Percentiles rank a stretch among this genome's conserved stretches.
These are phyloP conservation scores for Petromus typicus DNA, from an alignment of 2,113 vertebrate genomes.

Conservation along the genomic window DNA sequence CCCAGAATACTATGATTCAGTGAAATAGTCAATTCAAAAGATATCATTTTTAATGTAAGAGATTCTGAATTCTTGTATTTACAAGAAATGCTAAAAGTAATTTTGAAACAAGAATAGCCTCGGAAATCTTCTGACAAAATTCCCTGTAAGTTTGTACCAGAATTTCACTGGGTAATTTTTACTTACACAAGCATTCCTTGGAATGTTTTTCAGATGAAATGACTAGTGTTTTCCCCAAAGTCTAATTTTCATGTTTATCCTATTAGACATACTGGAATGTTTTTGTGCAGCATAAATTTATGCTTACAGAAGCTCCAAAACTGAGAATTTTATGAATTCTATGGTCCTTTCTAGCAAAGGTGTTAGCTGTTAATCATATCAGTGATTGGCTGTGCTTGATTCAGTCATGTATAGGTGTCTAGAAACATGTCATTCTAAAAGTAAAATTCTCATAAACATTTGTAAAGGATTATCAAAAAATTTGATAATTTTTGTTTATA, in stretches of 20 bases:
- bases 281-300: background rate
- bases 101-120: slow-evolving; percentile 30
- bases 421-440: background rate
- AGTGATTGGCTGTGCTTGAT: background rate
- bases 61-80: slow-evolving; percentile 13
- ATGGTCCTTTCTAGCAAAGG: background rate
- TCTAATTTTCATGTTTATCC: background rate
- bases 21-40: background rate
- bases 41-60: background rate
- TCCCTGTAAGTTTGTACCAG: background rate
- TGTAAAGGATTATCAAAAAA: background rate
- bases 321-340: background rate
- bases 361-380: background rate
- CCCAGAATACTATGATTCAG: background rate
- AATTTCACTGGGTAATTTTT: slow-evolving; percentile 46
- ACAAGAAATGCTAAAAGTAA: slow-evolving; percentile 1
- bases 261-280: background rate
- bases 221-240: background rate
- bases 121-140: slow-evolving; percentile 30
- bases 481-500: background rate
- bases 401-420: background rate
- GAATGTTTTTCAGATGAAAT: background rate
- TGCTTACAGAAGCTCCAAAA: background rate
- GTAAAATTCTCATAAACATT: background rate
- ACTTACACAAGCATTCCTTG: background rate